Evolutionary conservation across 37 sponge, comb jelly and placozoan genomes (phyloP), one percentile per base, ranked within the genome.

Genomic region (Axinella damicornis): DNA sequence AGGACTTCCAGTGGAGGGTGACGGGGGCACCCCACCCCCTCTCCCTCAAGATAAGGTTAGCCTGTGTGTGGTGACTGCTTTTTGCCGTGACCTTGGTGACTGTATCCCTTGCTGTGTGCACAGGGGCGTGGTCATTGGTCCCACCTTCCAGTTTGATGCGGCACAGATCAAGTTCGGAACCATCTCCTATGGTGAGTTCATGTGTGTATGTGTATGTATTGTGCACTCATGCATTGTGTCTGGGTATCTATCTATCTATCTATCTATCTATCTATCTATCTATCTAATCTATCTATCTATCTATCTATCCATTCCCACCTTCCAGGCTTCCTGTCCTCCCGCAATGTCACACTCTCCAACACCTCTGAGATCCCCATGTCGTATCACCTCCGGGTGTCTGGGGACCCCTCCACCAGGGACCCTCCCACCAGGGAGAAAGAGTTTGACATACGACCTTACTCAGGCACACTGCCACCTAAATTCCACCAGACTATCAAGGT

Each of bases 301-400:
- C n/a, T n/a, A n/a, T n/a, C n/a, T n/a, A n/a, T n/a, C n/a, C n/a
- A n/a, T n/a, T 46, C 46, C 46, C 46, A 5, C 58, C 24, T 2
- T 40, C 0, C 64, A 94, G 94, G 96, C 5, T 97, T 97, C 73
- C 79, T 75, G 59, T 30, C 77, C 40, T 73, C 87, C 19, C 62
- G 69, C 31, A 86, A 95, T 65, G 77, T 95, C 46, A 57, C 72
- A 25, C 82, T 97, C 33, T 69, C 58, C 81, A 97, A 97, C 91
- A 97, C 96, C 9, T 95, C 96, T 57, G 98, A 97, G 66, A 85
- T 97, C 41, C 90, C 88, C 22, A 91, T 97, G 96, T 85, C 76
- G 2, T 97, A 79, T 54, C 53, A 24, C 61, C 76, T 97, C 59
- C 31, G 80, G 16, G 94, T 97, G 2, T 87, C 93, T 20, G 72